phyloP scores from a whole-genome alignment of 2,797 vertebrate genomes.

The Tarsius wallacei region DNA sequence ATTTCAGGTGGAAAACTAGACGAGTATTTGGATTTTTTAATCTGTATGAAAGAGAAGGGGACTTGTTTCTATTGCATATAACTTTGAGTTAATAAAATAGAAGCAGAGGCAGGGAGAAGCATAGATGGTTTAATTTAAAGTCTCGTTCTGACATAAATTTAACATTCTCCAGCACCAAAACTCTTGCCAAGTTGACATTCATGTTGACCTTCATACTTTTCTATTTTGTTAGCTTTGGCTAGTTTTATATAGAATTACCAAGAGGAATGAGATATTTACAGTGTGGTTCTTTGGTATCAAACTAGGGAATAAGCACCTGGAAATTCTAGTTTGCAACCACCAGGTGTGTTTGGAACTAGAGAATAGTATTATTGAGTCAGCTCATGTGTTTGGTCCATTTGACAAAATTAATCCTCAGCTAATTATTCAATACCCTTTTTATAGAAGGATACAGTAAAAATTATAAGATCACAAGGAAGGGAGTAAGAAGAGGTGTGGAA shows the following conservation, averaged over 20 bases:
- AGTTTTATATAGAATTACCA: background rate
- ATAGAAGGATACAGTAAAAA: background rate
- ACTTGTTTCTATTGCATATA: background rate
- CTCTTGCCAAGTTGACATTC: background rate
- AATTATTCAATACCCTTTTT: background rate
- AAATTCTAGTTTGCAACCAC: background rate
- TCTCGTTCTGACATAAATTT: background rate
- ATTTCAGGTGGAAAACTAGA: background rate
- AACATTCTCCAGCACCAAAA: background rate
- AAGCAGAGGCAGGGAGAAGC: background rate
- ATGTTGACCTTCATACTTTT: background rate
- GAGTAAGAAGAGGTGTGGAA: background rate
- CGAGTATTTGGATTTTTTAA: background rate
- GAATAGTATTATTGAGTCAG: background rate
- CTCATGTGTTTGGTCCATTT: background rate
- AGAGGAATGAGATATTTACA: background rate
- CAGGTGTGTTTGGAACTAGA: background rate
- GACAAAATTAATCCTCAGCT: background rate
- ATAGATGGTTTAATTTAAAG: background rate
- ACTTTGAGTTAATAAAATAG: background rate
- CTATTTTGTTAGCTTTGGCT: background rate
- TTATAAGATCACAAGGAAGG: background rate
- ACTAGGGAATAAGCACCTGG: background rate
- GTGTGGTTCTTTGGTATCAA: background rate
- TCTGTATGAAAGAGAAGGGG: background rate